These are phyloP conservation scores for Megaptera novaeangliae DNA, from an alignment of 2,113 vertebrate genomes.

Conservation along the genomic window DNA sequence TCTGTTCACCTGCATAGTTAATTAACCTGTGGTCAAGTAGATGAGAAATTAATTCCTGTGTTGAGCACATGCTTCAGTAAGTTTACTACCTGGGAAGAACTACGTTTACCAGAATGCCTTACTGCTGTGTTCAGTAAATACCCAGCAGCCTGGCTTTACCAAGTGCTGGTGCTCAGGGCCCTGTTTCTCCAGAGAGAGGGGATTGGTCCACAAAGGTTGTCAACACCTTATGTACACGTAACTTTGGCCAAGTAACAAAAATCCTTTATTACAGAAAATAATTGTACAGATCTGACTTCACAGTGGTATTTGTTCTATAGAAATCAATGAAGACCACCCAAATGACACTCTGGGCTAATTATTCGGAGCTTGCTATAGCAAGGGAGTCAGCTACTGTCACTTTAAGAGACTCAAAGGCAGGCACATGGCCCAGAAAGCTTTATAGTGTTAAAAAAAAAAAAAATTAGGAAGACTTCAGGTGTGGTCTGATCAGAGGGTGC, in stretches of 20 bases:
- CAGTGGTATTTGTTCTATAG: not conserved
- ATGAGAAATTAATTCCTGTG: constrained; percentile 5
- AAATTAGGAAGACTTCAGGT: not conserved
- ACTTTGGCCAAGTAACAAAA: not conserved
- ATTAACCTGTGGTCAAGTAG: not conserved
- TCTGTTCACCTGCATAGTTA: not conserved
- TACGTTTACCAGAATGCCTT: not conserved
- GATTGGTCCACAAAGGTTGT: not conserved
- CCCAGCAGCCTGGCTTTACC: not conserved
- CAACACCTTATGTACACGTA: not conserved
- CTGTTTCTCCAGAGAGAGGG: not conserved
- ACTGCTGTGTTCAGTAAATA: not conserved
- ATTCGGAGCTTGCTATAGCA: not conserved
- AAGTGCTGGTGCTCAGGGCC: not conserved
- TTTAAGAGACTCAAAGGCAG: not conserved
- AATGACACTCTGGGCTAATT: not conserved
- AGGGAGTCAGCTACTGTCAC: not conserved
- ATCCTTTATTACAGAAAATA: not conserved
- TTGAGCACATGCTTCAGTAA: not conserved
- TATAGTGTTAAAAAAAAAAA: not conserved
- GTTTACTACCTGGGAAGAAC: not conserved
- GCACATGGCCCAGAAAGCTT: not conserved
- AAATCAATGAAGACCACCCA: not conserved
- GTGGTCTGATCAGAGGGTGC: not conserved
- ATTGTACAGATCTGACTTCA: not conserved